Conservation (phyloP, 2,888 invertebrate genomes). For the Apomyelois bistriatella region DNA sequence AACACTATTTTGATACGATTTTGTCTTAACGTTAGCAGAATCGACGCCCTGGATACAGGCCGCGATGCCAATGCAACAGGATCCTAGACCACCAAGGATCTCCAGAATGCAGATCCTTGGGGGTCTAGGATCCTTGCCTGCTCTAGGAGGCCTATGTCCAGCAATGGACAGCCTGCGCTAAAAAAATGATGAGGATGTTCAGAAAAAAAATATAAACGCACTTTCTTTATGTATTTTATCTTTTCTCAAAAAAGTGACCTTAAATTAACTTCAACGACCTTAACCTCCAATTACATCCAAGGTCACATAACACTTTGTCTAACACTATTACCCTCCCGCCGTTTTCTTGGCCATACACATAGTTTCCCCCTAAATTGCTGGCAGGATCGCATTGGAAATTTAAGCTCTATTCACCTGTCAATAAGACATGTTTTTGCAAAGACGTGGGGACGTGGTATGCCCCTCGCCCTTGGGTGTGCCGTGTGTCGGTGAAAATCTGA, state of each 20-base stretch:
- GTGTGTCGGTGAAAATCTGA: slow-evolving; percentile 15
- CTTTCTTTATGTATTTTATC: too few species aligned
- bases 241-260: background rate
- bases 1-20: too few species aligned
- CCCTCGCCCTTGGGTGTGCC: slow-evolving; percentile 15
- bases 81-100: too few species aligned
- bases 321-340: background rate
- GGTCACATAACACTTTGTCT: slow-evolving; percentile 4
- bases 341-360: slow-evolving; percentile 4
- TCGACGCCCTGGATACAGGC: too few species aligned
- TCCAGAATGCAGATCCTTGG: too few species aligned
- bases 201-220: too few species aligned
- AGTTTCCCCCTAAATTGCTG: background rate
- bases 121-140: too few species aligned
- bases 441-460: background rate
- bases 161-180: too few species aligned
- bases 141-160: too few species aligned
- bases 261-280: background rate
- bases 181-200: too few species aligned
- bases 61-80: too few species aligned
- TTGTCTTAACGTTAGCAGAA: too few species aligned
- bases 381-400: background rate
- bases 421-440: background rate
- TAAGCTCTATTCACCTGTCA: background rate
- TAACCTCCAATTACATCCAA: background rate